phyloP scores from a whole-genome alignment of 2,888 invertebrate species.

The Exocentrus adspersus region DNA sequence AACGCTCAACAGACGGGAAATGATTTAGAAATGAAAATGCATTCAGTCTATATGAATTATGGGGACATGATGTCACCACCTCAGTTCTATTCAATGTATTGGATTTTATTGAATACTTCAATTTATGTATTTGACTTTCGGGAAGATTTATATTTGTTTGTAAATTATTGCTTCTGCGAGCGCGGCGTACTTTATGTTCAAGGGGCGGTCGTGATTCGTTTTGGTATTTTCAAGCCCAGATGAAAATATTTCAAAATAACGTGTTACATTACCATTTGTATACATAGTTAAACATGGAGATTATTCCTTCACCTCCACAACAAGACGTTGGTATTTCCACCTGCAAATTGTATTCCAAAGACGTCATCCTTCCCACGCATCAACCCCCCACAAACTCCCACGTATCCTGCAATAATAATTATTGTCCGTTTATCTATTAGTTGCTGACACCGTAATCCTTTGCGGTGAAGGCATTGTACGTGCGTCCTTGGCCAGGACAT shows the following conservation, averaged over 20 bases:
- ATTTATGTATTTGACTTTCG: conserved; percentile 50
- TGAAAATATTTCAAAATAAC: too few relatives aligned
- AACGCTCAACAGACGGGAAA: conserved; percentile 58
- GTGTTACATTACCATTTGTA: too few relatives aligned
- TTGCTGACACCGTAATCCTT: conserved; percentile 52
- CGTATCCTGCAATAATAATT: conserved; percentile 47
- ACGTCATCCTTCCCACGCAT: not conserved
- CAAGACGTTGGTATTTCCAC: too few relatives aligned
- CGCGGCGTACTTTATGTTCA: not conserved
- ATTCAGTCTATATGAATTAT: conserved; percentile 57
- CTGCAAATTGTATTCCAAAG: too few relatives aligned
- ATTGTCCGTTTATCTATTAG: conserved; percentile 56
- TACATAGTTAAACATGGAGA: too few relatives aligned
- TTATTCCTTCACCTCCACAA: too few relatives aligned
- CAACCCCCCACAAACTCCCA: conserved; percentile 8
- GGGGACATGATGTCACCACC: conserved; percentile 53
- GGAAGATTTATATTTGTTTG: conserved; percentile 46
- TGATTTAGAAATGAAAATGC: conserved; percentile 58
- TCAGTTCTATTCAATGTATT: conserved; percentile 57
- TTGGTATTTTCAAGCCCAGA: too few relatives aligned
- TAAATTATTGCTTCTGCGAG: conserved; percentile 37
- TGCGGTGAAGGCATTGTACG: conserved; percentile 51
- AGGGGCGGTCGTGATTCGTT: not conserved
- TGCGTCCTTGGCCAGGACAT: conserved; percentile 51
- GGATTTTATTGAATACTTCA: conserved; percentile 55